Percentiles rank a stretch among this genome's conserved stretches.
Evolutionary conservation across 2,888 invertebrate genomes (phyloP).

Genomic region (Diogma glabrata): DNA sequence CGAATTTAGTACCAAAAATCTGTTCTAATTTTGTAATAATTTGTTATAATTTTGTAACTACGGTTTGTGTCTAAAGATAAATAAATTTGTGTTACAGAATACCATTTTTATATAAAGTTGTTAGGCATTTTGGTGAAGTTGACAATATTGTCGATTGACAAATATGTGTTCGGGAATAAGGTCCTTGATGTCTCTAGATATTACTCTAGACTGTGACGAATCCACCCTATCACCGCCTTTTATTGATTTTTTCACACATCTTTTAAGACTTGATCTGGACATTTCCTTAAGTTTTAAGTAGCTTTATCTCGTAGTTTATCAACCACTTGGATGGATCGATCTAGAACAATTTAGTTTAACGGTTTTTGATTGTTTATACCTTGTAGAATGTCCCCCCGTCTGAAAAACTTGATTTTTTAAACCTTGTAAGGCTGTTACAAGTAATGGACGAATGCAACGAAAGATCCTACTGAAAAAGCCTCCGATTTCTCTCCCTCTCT

Average conservation of each 20-base stretch:
- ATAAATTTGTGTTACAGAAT: too few species aligned
- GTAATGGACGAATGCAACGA: not conserved
- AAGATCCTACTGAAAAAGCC: not conserved
- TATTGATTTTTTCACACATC: not conserved
- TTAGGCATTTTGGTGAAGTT: too few species aligned
- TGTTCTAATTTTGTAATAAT: too few species aligned
- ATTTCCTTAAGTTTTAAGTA: not conserved
- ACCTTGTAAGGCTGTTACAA: not conserved
- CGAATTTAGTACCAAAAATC: too few species aligned
- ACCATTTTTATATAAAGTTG: too few species aligned
- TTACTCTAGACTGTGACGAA: too few species aligned
- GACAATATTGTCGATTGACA: too few species aligned
- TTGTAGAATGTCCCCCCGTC: not conserved
- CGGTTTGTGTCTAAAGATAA: too few species aligned
- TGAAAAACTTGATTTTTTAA: not conserved
- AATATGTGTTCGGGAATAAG: too few species aligned
- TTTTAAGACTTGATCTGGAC: not conserved
- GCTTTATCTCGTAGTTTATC: not conserved
- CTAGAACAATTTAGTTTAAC: not conserved
- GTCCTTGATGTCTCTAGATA: too few species aligned
- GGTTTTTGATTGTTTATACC: slow-evolving; percentile 3
- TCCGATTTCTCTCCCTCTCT: not conserved
- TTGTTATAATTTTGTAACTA: too few species aligned
- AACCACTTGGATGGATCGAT: not conserved
- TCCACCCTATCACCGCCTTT: too few species aligned